Percentiles rank a stretch among this genome's conserved stretches.
These are phyloP conservation scores for Hypena proboscidalis DNA, from an alignment of 2,888 invertebrate genomes.

Conservation along the genomic window DNA sequence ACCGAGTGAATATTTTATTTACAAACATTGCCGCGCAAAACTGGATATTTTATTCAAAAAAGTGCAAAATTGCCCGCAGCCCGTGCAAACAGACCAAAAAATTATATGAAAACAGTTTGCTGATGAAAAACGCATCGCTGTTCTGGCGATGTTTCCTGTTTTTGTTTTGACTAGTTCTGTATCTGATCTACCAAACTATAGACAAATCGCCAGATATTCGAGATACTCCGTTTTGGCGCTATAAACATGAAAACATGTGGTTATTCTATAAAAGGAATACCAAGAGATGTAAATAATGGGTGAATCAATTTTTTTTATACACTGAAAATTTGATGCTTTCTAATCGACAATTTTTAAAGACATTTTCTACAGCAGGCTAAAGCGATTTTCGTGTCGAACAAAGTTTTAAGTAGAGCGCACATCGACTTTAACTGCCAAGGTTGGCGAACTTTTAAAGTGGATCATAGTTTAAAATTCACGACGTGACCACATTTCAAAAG, in stretches of 20 bases:
- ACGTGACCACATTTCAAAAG: constrained; percentile 11
- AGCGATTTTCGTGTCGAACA: constrained; percentile 58
- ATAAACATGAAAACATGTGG: too few relatives aligned
- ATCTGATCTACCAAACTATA: too few relatives aligned
- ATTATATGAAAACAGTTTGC: constrained; percentile 16
- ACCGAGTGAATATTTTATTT: neutral
- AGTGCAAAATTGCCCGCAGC: constrained; percentile 25
- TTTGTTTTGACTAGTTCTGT: constrained; percentile 3
- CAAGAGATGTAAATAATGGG: too few relatives aligned
- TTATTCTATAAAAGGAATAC: too few relatives aligned
- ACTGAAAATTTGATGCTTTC: too few relatives aligned
- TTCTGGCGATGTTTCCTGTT: constrained; percentile 16
- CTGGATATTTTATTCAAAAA: constrained; percentile 29
- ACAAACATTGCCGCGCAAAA: constrained; percentile 19
- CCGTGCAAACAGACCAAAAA: constrained; percentile 29
- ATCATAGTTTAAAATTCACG: constrained; percentile 25
- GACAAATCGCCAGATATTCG: too few relatives aligned
- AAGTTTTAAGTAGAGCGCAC: constrained; percentile 51
- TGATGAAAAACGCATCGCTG: constrained; percentile 22
- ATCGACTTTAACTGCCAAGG: constrained; percentile 35
- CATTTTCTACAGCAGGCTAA: constrained; percentile 38
- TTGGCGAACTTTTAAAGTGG: constrained; percentile 36
- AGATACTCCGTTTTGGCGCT: too few relatives aligned
- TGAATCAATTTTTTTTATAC: too few relatives aligned
- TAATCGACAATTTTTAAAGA: constrained; percentile 1